Evolutionary conservation across 2,888 invertebrate species (phyloP).

Genomic region (Lithophane socia): DNA sequence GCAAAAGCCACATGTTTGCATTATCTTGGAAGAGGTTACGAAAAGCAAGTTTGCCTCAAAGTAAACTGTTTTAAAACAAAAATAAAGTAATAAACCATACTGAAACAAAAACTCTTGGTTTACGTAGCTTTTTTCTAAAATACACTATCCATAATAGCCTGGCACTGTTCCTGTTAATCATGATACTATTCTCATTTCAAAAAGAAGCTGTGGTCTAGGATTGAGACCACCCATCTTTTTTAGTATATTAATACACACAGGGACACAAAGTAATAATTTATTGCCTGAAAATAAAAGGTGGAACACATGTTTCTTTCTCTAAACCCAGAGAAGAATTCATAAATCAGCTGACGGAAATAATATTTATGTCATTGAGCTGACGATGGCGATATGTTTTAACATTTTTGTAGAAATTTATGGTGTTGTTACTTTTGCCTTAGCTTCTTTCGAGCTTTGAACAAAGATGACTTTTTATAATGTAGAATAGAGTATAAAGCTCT

Average conservation of each 20-base stretch:
- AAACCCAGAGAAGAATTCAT: slow-evolving; percentile 55
- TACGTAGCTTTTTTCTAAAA: not conserved
- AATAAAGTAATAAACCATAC: not conserved
- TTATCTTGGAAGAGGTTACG: not conserved
- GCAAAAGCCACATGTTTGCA: slow-evolving; percentile 1
- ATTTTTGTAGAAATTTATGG: slow-evolving; percentile 44
- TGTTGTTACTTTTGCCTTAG: not conserved
- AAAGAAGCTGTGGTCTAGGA: not conserved
- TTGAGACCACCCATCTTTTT: slow-evolving; percentile 26
- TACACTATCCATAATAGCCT: not conserved
- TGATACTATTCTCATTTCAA: not conserved
- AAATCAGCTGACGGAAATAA: slow-evolving; percentile 68
- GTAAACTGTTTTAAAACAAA: slow-evolving; percentile 3
- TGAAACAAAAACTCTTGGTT: not conserved
- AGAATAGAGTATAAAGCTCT: not conserved
- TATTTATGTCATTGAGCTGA: slow-evolving; percentile 63
- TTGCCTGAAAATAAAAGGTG: slow-evolving; percentile 38
- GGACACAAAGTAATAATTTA: slow-evolving; percentile 29
- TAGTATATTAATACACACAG: not conserved
- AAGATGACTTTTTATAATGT: not conserved
- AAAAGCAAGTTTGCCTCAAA: not conserved
- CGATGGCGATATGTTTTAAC: slow-evolving; percentile 44
- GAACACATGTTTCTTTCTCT: slow-evolving; percentile 39
- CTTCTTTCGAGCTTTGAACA: not conserved
- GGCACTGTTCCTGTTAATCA: not conserved